Base-by-base conservation (phyloP, 2,888 invertebrate species). In the Idaea aversata region DNA sequence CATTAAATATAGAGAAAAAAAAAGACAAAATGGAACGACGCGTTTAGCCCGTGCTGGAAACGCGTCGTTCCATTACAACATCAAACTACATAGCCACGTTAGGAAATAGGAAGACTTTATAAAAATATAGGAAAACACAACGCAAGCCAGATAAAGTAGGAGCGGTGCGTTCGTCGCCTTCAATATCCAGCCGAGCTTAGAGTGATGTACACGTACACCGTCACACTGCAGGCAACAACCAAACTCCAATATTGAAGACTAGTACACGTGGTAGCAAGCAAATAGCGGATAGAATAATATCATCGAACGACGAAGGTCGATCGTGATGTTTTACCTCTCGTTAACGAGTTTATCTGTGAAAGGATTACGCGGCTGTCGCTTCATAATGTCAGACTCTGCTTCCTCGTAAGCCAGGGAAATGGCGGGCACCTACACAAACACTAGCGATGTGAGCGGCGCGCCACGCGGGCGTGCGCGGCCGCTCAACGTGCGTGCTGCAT, bases 301-400 rank as follows among this genome's bases (percentile, higher is more conserved):
- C 85, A 68, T 84, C 87, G 86, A 84, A 84, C 88, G 90, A 90
- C 87, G n/a, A 82, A 77, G 75, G 74, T 73, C 86, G 85, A 90
- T 87, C 91, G 86, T 80, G 82, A 77, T 86, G 85, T 84, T 87
- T 96, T 96, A 98, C 98, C 99, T 98, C 96, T 97, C 97, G 95
- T 99, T 99, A 93, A 99, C 98, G 93, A 99, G 97, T 95, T 98
- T 98, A 96, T 99, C 98, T 94, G 95, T 96, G 95, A 97, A 96
- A 94, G 98, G 98, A 95, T 98, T 97, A 96, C 98, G 96, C 93
- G 98, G 98, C 94, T 97, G 97, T 94, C 98, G 96, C 96, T 98
- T 98, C 98, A 98, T 98, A 94, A 98, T 98, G 96, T 98, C 98
- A 94, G 97, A 97, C 95, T 98, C 98, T 93, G 98, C 97, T 94